phyloP scores from a whole-genome alignment of 2,888 invertebrate genomes.

The Tolmerus cingulatus region DNA sequence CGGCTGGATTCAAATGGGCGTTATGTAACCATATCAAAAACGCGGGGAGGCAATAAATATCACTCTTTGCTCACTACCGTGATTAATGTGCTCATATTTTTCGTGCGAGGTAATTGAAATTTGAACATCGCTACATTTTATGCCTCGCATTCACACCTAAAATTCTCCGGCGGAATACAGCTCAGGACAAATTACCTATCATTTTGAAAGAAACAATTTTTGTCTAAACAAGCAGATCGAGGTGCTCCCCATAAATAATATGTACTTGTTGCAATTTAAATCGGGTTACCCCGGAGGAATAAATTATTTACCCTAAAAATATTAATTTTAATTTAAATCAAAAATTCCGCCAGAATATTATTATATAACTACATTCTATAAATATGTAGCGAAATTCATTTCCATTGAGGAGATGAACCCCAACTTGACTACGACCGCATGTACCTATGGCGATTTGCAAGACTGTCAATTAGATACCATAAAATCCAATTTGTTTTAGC shows the following conservation, averaged over 20 bases:
- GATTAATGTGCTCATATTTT: slow-evolving; percentile 37
- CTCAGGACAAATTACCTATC: slow-evolving; percentile 10
- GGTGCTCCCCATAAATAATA: not conserved
- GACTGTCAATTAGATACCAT: not conserved
- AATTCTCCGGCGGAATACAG: not conserved
- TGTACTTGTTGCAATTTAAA: not conserved
- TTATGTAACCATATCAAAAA: slow-evolving; percentile 17
- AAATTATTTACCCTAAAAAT: not conserved
- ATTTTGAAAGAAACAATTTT: not conserved
- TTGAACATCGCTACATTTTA: slow-evolving; percentile 12
- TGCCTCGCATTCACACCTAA: slow-evolving; percentile 5
- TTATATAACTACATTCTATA: not conserved
- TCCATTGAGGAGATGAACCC: not conserved
- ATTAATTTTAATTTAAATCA: not conserved
- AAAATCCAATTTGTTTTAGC: slow-evolving; percentile 27
- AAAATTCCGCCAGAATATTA: not conserved
- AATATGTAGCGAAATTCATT: not conserved
- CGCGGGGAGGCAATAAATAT: slow-evolving; percentile 36
- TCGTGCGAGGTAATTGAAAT: slow-evolving; percentile 32
- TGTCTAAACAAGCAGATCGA: not conserved
- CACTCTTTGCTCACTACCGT: slow-evolving; percentile 31
- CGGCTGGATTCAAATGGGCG: not conserved
- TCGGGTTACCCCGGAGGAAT: not conserved
- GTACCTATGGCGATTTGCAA: not conserved
- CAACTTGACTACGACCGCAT: not conserved